Conservation (phyloP, 2,113 vertebrate genomes). For the Cyprinodon variegatus region DNA sequence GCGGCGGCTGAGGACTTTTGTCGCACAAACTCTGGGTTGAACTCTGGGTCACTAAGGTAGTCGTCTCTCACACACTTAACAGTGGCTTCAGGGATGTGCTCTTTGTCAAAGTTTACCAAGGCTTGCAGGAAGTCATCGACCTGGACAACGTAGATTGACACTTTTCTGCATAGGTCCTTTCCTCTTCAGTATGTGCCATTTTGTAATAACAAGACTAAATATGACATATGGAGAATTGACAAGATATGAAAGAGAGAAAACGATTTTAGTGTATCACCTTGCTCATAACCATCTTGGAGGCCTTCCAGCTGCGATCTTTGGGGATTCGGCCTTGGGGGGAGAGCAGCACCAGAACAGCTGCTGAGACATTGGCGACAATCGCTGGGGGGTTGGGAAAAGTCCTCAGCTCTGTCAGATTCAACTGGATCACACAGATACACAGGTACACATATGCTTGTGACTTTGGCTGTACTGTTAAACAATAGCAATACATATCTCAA, state of each 20-base stretch:
- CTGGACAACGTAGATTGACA: slow-evolving; percentile 32
- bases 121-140: slow-evolving; percentile 81
- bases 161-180: neutral
- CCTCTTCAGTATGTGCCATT: neutral
- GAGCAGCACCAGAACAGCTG: slow-evolving; percentile 74
- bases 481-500: too few relatives aligned
- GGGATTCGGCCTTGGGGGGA: slow-evolving; percentile 71
- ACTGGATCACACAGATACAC: slow-evolving; percentile 54
- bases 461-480: neutral
- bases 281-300: slow-evolving; percentile 78
- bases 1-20: slow-evolving; percentile 81
- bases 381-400: slow-evolving; percentile 77
- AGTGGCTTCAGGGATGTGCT: slow-evolving; percentile 76
- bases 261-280: slow-evolving; percentile 63
- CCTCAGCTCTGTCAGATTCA: slow-evolving; percentile 81
- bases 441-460: slow-evolving; percentile 15
- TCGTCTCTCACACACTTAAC: slow-evolving; percentile 78
- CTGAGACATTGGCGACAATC: slow-evolving; percentile 71
- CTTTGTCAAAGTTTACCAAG: slow-evolving; percentile 82
- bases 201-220: too few relatives aligned
- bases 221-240: too few relatives aligned
- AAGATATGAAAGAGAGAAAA: too few relatives aligned
- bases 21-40: slow-evolving; percentile 82
- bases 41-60: slow-evolving; percentile 80
- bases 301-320: slow-evolving; percentile 83